Evolutionary conservation across 2,797 vertebrate genomes (phyloP), one percentile per base, ranked within the genome.

Genomic region (Urophycis tenuis): DNA sequence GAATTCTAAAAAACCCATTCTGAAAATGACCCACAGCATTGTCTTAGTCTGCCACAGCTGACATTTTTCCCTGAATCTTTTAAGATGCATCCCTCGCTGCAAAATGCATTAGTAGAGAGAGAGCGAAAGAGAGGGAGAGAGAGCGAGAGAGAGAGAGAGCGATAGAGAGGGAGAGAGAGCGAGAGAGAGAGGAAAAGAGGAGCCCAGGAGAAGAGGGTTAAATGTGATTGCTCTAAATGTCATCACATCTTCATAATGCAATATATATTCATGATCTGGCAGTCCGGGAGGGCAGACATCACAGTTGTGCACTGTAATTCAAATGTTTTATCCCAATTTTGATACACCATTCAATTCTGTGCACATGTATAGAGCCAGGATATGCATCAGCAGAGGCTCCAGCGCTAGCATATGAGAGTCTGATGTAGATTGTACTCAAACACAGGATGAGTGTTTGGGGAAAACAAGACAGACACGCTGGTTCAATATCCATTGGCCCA

Each of bases 211-310:
- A 86, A 90, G 86, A 88, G 91, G 90, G 92, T 91, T 92, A 93
- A 92, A 93, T 88, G 88, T 88, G 89, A 91, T 91, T 89, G 89
- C 90, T 91, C 88, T 89, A 92, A 93, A 93, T 92, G 92, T 92
- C 92, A 93, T 91, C 90, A 91, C 88, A 90, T 93, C 89, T 88
- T 92, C 88, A 91, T 93, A 92, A 92, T 92, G 92, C 90, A 92
- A 93, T 93, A 92, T 93, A 92, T 93, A 93, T 93, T 93, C 91
- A 93, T 93, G 91, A 93, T 93, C 79, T 86, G 82, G 81, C 87
- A 86, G 89, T 88, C 87, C 88, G 85, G 89, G 87, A 90, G 90
- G 90, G 86, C 89, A 92, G 87, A 85, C 83, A 88, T 89, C 88
- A 88, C 85, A 86, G 82, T 91, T 88, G 87, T 83, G 89, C 87